Percentiles rank a stretch among this genome's conserved stretches.
Conservation (phyloP, 2,888 invertebrate genomes). For the Sphaeridia pumilis region DNA sequence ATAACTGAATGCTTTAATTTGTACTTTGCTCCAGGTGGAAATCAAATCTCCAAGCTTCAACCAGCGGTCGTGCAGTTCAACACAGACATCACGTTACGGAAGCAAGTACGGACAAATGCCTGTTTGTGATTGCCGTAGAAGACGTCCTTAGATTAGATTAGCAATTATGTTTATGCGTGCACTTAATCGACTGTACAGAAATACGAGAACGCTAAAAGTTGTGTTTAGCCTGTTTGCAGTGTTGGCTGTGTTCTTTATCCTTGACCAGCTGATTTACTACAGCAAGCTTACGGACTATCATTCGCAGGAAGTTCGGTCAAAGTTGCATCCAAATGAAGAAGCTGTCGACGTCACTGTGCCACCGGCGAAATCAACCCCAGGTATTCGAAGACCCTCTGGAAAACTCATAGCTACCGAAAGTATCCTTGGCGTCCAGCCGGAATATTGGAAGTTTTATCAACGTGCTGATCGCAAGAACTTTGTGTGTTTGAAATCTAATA, state of each 20-base stretch:
- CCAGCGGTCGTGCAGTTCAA: no score
- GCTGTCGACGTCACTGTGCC: neutral
- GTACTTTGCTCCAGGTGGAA: no score
- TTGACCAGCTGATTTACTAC: slow-evolving; percentile 30
- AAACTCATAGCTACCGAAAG: slow-evolving; percentile 19
- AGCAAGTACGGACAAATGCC: no score
- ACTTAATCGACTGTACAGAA: slow-evolving; percentile 15
- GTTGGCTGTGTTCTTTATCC: slow-evolving; percentile 26
- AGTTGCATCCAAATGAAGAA: neutral
- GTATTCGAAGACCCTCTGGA: slow-evolving; percentile 14
- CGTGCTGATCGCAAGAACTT: slow-evolving; percentile 19
- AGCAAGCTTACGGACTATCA: slow-evolving; percentile 21
- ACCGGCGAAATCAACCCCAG: neutral
- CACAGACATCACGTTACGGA: no score
- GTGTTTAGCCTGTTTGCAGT: slow-evolving; percentile 19
- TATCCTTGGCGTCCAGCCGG: slow-evolving; percentile 27
- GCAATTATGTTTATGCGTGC: no score
- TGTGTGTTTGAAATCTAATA: slow-evolving; percentile 41
- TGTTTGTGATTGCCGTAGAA: no score
- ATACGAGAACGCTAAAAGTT: slow-evolving; percentile 24
- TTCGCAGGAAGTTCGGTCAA: slow-evolving; percentile 8
- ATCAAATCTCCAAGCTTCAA: no score
- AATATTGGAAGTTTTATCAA: slow-evolving; percentile 24
- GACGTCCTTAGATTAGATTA: no score
- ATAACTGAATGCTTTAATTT: no score